Percentiles rank a stretch among this genome's conserved stretches.
Conservation (phyloP, 1,140 invertebrate genomes). For the Dolichoris vasculosae region DNA sequence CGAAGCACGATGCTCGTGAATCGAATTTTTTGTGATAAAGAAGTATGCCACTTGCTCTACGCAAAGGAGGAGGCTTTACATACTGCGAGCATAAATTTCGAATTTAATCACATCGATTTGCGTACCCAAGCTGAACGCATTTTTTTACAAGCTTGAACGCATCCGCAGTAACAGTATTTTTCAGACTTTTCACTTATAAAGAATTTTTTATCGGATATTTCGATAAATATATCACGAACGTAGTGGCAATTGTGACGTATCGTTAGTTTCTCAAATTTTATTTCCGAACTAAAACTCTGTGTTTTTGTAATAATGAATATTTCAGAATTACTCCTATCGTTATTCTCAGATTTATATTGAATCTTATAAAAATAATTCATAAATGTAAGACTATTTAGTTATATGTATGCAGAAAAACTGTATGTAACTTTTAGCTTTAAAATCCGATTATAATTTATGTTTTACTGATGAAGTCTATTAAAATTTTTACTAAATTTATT, state of each 20-base stretch:
- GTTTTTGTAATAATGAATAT: not conserved
- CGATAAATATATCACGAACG: not conserved
- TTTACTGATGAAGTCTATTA: no score
- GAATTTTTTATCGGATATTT: not conserved
- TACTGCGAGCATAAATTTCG: conserved; percentile 47
- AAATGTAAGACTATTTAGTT: no score
- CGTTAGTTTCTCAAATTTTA: not conserved
- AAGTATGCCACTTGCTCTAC: conserved; percentile 14
- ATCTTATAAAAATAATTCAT: no score
- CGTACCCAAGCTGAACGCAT: conserved; percentile 6
- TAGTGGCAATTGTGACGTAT: not conserved
- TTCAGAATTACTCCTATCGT: no score
- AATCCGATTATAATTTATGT: no score
- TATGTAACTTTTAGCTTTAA: no score
- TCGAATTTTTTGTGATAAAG: conserved; percentile 51
- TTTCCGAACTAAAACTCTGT: not conserved
- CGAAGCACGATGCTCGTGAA: conserved; percentile 42
- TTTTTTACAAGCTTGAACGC: conserved; percentile 4
- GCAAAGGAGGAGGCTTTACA: conserved; percentile 39
- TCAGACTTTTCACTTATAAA: conserved; percentile 26
- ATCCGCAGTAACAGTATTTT: conserved; percentile 44
- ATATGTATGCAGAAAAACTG: no score
- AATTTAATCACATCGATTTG: conserved; percentile 53
- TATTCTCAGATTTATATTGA: no score
- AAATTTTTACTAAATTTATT: no score